phyloP scores from a whole-genome alignment of 2,888 invertebrate genomes.

The Lottia scabra region DNA sequence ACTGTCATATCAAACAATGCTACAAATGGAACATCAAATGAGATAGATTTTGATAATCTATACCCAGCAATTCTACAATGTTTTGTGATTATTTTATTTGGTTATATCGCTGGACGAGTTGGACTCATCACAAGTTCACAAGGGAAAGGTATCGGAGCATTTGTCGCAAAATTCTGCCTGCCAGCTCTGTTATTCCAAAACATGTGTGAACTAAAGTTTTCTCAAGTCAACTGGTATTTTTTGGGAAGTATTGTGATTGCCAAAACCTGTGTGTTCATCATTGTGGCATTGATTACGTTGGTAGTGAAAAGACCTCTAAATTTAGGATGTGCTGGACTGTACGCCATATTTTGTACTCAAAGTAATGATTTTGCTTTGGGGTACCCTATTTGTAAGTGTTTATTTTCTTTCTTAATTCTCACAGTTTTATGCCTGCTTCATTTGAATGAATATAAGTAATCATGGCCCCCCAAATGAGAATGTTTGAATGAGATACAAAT shows the following conservation, averaged over 20 bases:
- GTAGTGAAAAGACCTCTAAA: conserved; percentile 81
- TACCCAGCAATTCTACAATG: conserved; percentile 93
- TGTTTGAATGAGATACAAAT: no score
- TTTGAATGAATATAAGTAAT: no score
- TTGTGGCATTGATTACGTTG: conserved; percentile 77
- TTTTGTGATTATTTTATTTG: conserved; percentile 75
- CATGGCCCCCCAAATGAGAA: no score
- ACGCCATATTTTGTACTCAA: conserved; percentile 95
- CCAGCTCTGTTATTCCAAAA: conserved; percentile 93
- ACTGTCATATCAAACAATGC: neutral
- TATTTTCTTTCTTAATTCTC: neutral
- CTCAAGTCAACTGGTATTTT: conserved; percentile 86
- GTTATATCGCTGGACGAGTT: conserved; percentile 65
- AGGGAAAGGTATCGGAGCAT: conserved; percentile 82
- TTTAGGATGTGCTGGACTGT: conserved; percentile 87
- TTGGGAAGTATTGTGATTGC: conserved; percentile 86
- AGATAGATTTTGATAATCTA: conserved; percentile 76
- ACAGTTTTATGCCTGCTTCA: no score
- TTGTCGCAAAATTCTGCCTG: conserved; percentile 92
- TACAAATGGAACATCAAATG: conserved; percentile 5
- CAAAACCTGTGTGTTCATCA: conserved; percentile 83
- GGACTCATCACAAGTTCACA: conserved; percentile 55
- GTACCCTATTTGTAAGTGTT: conserved; percentile 87
- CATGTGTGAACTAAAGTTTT: conserved; percentile 81
- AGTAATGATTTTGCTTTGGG: conserved; percentile 98